These are phyloP conservation scores for Helleia helle DNA, from an alignment of 2,888 invertebrate species.

Conservation along the genomic window DNA sequence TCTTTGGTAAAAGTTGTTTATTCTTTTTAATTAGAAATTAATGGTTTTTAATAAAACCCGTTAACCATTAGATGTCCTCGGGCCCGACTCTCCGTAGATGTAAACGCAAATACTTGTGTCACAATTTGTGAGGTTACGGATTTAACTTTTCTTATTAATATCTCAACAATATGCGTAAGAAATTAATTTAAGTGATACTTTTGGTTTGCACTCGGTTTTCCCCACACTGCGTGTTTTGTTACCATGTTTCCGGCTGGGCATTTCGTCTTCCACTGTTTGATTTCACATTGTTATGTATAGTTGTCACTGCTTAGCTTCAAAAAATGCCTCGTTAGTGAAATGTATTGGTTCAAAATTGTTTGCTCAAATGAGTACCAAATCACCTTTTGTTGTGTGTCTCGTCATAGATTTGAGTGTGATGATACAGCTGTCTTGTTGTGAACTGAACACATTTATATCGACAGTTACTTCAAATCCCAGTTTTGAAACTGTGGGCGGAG, in stretches of 20 bases:
- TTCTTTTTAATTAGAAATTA: too few species aligned
- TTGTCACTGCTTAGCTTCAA: slow-evolving; percentile 22
- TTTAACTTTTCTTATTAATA: neutral
- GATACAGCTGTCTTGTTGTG: slow-evolving; percentile 1
- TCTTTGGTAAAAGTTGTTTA: too few species aligned
- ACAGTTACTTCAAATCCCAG: neutral
- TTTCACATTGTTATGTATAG: slow-evolving; percentile 63
- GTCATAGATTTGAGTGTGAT: neutral
- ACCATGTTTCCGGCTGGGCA: slow-evolving; percentile 56
- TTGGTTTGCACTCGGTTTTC: neutral
- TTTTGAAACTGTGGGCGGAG: neutral
- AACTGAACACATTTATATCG: too few species aligned
- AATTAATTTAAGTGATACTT: too few species aligned
- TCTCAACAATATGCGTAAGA: slow-evolving; percentile 5
- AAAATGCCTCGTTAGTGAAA: slow-evolving; percentile 14
- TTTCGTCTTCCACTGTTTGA: slow-evolving; percentile 49
- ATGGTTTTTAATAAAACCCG: too few species aligned
- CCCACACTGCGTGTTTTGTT: slow-evolving; percentile 31
- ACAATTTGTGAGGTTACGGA: too few species aligned
- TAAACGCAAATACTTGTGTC: too few species aligned
- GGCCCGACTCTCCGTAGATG: too few species aligned
- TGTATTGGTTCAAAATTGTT: slow-evolving; percentile 1
- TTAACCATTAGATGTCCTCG: too few species aligned
- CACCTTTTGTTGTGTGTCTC: neutral
- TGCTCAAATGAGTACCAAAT: slow-evolving; percentile 10